These are phyloP conservation scores for Psettodes erumei DNA, from an alignment of 2,113 vertebrate genomes.

Conservation along the genomic window DNA sequence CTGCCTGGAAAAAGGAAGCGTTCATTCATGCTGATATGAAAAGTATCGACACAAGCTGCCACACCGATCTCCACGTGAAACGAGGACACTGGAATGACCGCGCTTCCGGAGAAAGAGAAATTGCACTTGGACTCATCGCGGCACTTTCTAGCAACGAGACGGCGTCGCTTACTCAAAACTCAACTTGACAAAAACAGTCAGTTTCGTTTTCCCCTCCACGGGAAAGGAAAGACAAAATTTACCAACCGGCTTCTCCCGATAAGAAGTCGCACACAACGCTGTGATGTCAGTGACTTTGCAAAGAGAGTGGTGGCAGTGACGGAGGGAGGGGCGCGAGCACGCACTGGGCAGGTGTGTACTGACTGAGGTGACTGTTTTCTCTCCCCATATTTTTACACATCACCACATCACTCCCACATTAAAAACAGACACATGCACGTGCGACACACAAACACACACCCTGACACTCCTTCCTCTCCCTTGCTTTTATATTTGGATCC, in stretches of 20 bases:
- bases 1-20: not conserved
- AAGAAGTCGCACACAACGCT: slow-evolving; percentile 40
- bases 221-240: slow-evolving; percentile 15
- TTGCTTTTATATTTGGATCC: slow-evolving; percentile 46
- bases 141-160: slow-evolving; percentile 13
- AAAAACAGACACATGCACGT: slow-evolving; percentile 56
- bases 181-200: too few relatives aligned
- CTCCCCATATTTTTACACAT: slow-evolving; percentile 79
- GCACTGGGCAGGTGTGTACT: slow-evolving; percentile 65
- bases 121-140: slow-evolving; percentile 19
- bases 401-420: slow-evolving; percentile 60
- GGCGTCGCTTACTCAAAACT: too few relatives aligned
- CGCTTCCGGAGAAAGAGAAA: slow-evolving; percentile 15
- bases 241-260: slow-evolving; percentile 21
- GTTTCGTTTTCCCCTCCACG: slow-evolving; percentile 12
- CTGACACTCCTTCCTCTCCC: slow-evolving; percentile 10
- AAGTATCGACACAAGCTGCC: not conserved
- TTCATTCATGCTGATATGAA: not conserved
- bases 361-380: slow-evolving; percentile 76
- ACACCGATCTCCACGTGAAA: slow-evolving; percentile 23
- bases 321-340: not conserved
- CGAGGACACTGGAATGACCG: slow-evolving; percentile 45
- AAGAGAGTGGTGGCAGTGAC: slow-evolving; percentile 22
- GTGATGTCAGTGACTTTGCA: slow-evolving; percentile 38
- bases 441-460: slow-evolving; percentile 45